Conservation (phyloP, 2,888 invertebrate genomes). For the Criorhina ranunculi region DNA sequence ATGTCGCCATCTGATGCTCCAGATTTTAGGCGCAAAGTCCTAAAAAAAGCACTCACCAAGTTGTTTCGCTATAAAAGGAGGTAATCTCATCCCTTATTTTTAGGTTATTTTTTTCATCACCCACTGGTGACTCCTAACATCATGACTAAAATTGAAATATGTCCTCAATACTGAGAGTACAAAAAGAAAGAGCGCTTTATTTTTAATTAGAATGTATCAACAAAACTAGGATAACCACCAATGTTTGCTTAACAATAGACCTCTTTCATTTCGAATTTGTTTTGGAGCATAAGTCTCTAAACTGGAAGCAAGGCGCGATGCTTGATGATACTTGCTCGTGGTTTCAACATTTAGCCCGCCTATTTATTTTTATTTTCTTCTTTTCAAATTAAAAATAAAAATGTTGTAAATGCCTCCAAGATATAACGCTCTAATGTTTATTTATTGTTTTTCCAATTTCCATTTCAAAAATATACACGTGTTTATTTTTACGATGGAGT, state of each 20-base stretch:
- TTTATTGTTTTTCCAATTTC: constrained; percentile 19
- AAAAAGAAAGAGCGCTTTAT: background rate
- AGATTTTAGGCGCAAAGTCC: too few species aligned
- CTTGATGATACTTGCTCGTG: background rate
- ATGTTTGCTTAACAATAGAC: background rate
- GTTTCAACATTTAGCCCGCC: background rate
- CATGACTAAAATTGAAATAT: background rate
- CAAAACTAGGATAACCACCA: constrained; percentile 12
- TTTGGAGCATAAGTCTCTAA: too few species aligned
- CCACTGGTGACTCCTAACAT: too few species aligned
- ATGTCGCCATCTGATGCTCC: too few species aligned
- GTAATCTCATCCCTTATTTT: too few species aligned
- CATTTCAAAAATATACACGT: constrained; percentile 5
- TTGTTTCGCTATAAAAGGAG: too few species aligned
- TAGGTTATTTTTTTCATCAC: too few species aligned
- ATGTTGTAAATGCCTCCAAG: background rate
- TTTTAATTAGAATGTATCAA: constrained; percentile 16
- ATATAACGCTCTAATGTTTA: constrained; percentile 1
- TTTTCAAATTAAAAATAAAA: constrained; percentile 1
- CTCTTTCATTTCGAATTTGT: background rate
- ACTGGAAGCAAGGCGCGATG: background rate
- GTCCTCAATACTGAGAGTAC: background rate
- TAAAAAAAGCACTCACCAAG: too few species aligned
- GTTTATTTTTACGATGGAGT: constrained; percentile 16
- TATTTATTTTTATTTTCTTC: constrained; percentile 27